Evolutionary conservation across 2,113 vertebrate genomes (phyloP).

Genomic region (Malaclemys terrapin): DNA sequence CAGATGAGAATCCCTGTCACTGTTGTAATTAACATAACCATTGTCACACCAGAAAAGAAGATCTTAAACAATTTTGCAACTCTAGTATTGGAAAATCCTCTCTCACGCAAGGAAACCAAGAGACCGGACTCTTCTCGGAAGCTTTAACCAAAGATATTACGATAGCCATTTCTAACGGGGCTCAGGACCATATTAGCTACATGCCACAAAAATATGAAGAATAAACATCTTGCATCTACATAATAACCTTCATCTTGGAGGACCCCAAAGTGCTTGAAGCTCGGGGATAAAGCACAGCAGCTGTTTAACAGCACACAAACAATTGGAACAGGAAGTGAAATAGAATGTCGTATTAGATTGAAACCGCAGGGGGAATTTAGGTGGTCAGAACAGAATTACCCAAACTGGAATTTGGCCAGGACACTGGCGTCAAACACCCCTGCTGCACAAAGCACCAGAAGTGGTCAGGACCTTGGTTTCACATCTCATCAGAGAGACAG

Average conservation of each 20-base stretch:
- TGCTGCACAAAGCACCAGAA: rapidly evolving
- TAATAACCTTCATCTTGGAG: not conserved
- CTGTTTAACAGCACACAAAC: conserved; percentile 43
- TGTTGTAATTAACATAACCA: not conserved
- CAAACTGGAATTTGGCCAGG: not conserved
- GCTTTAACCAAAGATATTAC: not conserved
- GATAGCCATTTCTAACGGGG: not conserved
- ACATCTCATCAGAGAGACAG: not conserved
- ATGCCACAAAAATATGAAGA: not conserved
- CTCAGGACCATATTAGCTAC: not conserved
- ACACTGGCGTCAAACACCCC: not conserved
- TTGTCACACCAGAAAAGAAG: not conserved
- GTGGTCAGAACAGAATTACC: not conserved
- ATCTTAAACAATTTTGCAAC: not conserved
- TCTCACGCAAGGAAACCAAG: not conserved
- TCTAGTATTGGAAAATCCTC: not conserved
- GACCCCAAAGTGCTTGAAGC: not conserved
- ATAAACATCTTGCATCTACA: not conserved
- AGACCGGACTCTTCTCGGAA: not conserved
- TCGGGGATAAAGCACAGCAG: not conserved
- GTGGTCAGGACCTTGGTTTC: not conserved
- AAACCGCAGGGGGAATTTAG: not conserved
- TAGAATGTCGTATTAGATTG: not conserved
- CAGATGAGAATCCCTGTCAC: rapidly evolving
- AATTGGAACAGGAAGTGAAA: conserved; percentile 36